Base-by-base conservation (phyloP, 1,140 invertebrate genomes). In the Steinernema khuongi region DNA sequence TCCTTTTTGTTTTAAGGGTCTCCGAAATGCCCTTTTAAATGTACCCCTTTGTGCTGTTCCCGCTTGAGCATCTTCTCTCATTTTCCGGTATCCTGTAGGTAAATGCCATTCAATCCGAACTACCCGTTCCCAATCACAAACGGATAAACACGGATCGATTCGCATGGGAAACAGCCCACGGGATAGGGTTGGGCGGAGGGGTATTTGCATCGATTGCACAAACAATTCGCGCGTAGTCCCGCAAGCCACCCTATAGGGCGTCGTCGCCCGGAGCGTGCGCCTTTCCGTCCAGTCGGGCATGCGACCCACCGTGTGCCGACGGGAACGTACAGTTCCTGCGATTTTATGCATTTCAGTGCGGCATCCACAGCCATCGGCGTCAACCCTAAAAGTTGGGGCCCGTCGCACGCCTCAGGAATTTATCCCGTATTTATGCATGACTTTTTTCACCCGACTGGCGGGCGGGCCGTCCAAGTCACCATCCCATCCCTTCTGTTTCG, bases 391-490 rank as follows among this genome's bases (percentile, higher is more conserved):
- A 60, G 50, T 60, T 60, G 14, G n/a, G n/a, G 50, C 50, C 50
- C 50, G 14, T 22, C 26, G 11, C 50, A 4, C 50, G 50, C 50
- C 4, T 60, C 50, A 60, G 50, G 50, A 60, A 60, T 60, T 60
- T 60, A 60, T 60, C 50, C 50, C 50, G 50, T 60, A 60, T 60
- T 60, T 60, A 60, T 60, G 50, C 50, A 60, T 60, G 50, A 60
- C 14, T 60, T 60, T 60, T 60, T 60, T 60, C 19, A 14, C 50
- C 50, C 26, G 50, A 60, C 50, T 60, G 50, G 50, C 50, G 50
- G 50, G 50, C 26, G 50, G 50, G 14, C 50, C 50, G 50, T 60
- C 22, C 11, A 7, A 60, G 50, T 60, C 50, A 14, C 7, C 50
- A 60, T 60, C 50, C 50, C 50, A 60, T 60, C 50, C 26, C 50